Conservation (phyloP, 2,888 invertebrate species). For the Coelinius sp. region DNA sequence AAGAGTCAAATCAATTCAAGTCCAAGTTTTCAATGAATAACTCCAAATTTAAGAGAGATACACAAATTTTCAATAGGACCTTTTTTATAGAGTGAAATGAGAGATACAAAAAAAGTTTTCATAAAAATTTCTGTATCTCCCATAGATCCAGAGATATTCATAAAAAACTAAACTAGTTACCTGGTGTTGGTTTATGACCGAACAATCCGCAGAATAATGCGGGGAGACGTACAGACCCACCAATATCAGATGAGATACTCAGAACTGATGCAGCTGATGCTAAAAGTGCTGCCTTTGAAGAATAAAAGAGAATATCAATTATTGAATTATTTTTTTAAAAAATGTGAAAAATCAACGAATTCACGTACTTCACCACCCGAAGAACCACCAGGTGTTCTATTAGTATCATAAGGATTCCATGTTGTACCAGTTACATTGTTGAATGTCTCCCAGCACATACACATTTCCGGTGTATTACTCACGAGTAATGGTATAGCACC, state of each 20-base stretch:
- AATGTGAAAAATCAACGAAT: neutral
- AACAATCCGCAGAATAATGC: slow-evolving; percentile 93
- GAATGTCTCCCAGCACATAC: slow-evolving; percentile 88
- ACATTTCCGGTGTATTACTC: slow-evolving; percentile 90
- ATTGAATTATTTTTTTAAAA: neutral
- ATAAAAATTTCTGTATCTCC: no score
- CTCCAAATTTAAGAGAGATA: no score
- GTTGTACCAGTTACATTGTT: slow-evolving; percentile 86
- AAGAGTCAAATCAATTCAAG: neutral
- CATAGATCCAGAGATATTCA: no score
- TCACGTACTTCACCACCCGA: slow-evolving; percentile 86
- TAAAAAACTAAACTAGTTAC: slow-evolving; percentile 50
- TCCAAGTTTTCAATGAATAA: neutral
- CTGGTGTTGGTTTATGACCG: slow-evolving; percentile 91
- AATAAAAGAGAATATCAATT: neutral
- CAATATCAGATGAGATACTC: slow-evolving; percentile 90
- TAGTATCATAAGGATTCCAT: slow-evolving; percentile 86
- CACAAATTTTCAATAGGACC: no score
- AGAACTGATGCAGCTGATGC: slow-evolving; percentile 85
- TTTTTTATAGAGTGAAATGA: no score
- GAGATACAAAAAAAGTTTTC: no score
- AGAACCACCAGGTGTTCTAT: slow-evolving; percentile 86
- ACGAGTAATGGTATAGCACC: slow-evolving; percentile 87
- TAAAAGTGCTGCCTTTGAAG: slow-evolving; percentile 80
- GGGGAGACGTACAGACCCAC: slow-evolving; percentile 90